Evolutionary conservation across 2,888 invertebrate species (phyloP), one percentile per base, ranked within the genome.

Genomic region (Platynereis dumerilii): DNA sequence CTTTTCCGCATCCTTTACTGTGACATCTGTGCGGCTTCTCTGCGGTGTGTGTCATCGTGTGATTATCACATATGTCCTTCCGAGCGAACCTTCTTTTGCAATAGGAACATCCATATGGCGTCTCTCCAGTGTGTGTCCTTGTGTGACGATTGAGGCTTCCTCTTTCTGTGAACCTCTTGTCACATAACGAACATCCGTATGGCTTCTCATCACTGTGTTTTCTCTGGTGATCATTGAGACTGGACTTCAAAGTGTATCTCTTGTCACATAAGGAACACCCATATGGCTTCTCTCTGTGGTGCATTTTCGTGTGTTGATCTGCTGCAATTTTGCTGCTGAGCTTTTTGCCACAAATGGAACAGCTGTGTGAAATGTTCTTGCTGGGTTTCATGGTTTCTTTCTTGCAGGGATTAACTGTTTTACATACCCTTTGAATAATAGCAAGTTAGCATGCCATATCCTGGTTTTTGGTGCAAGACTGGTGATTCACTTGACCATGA

Each of bases 251-350:
- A 55, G 3, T 22, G 27, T 22, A 55, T 5, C 26, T 2, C 27
- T 55, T 27, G 2, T 24, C 24, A 55, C 55, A 55, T 55, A 26
- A 5, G 27, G 55, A 24, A 55, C 55, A 55, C 2, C 17, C 55
- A 55, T 26, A 55, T 2, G 22, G 17, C 24, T 55, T 55, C 17
- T 34, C 34, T 7, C 34, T 12, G 12, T 5, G 5, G 34, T 34
- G 34, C 12, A 34, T 34, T 12, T 12, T 34, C 34, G 12, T 34
- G 12, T 34, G 34, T 12, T 34, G n/a, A n/a, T n/a, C n/a, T n/a
- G n/a, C n/a, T n/a, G n/a, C n/a, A n/a, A n/a, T n/a, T n/a, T n/a
- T n/a, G n/a, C n/a, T n/a, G n/a, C n/a, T n/a, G n/a, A n/a, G n/a
- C n/a, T n/a, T n/a, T n/a, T n/a, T n/a, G n/a, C n/a, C n/a, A n/a